These are phyloP conservation scores for Oreochromis aureus DNA, from an alignment of 2,113 vertebrate species.

Conservation along the genomic window DNA sequence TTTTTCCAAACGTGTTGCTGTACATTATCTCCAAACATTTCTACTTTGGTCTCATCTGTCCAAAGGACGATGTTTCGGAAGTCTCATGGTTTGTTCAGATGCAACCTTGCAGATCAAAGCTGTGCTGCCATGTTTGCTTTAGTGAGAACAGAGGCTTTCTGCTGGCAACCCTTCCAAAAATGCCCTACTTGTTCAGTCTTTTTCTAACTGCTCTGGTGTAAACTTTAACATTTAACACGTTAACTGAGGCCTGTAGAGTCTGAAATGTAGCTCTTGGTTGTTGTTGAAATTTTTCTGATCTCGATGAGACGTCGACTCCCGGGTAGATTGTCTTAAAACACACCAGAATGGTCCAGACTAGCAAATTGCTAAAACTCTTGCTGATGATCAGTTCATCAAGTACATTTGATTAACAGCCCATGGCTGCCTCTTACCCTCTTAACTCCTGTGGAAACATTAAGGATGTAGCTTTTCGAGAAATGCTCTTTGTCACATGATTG, in stretches of 20 bases:
- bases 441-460: neutral
- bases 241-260: neutral
- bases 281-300: neutral
- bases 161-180: neutral
- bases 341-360: neutral
- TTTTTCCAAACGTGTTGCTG: neutral
- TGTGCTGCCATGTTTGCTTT: neutral
- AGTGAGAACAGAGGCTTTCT: neutral
- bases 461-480: neutral
- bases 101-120: neutral
- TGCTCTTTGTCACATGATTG: neutral
- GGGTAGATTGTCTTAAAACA: neutral
- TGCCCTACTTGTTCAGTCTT: neutral
- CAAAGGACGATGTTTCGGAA: neutral
- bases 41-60: neutral
- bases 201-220: neutral
- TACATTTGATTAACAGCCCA: neutral
- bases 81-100: neutral
- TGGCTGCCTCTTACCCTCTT: neutral
- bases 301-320: fast-evolving
- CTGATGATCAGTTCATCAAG: neutral
- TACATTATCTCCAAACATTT: neutral
- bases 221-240: fast-evolving
- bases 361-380: neutral
- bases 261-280: neutral